phyloP scores from a whole-genome alignment of 2,113 vertebrate species.

The Planiliza haematocheilus region DNA sequence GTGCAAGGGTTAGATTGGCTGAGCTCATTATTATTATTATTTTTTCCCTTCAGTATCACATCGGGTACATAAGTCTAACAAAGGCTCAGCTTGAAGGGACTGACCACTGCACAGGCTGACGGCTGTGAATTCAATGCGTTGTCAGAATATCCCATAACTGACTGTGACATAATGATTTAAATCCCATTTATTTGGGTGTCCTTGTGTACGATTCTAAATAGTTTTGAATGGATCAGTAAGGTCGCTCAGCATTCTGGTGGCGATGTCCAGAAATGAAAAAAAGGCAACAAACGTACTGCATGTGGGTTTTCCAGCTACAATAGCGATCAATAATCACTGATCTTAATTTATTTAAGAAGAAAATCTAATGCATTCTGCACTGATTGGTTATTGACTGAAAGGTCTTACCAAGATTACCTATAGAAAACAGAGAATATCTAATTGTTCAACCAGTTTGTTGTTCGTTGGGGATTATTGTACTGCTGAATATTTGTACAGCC shows the following conservation, averaged over 20 bases:
- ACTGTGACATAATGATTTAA: conserved; percentile 46
- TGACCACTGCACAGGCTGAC: conserved; percentile 40
- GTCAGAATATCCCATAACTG: conserved; percentile 36
- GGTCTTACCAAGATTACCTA: not conserved
- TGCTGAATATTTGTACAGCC: not conserved
- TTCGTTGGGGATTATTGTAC: not conserved
- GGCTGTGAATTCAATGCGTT: conserved; percentile 35
- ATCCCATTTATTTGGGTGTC: conserved; percentile 27
- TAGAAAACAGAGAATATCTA: not conserved
- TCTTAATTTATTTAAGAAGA: conserved; percentile 12
- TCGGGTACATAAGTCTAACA: conserved; percentile 47
- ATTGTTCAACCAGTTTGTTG: too few relatives aligned
- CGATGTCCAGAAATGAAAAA: not conserved
- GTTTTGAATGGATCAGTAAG: conserved; percentile 28
- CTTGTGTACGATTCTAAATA: conserved; percentile 15
- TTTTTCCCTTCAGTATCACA: conserved; percentile 53
- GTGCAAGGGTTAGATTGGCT: conserved; percentile 69
- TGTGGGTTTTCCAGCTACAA: not conserved
- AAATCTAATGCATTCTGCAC: conserved; percentile 14
- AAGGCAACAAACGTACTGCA: not conserved
- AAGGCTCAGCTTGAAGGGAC: conserved; percentile 43
- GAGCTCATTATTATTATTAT: conserved; percentile 58
- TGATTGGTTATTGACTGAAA: conserved; percentile 31
- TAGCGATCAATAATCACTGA: conserved; percentile 12
- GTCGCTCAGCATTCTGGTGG: not conserved